Base-by-base conservation (phyloP, 2,888 invertebrate species). In the Tetragnatha montana region DNA sequence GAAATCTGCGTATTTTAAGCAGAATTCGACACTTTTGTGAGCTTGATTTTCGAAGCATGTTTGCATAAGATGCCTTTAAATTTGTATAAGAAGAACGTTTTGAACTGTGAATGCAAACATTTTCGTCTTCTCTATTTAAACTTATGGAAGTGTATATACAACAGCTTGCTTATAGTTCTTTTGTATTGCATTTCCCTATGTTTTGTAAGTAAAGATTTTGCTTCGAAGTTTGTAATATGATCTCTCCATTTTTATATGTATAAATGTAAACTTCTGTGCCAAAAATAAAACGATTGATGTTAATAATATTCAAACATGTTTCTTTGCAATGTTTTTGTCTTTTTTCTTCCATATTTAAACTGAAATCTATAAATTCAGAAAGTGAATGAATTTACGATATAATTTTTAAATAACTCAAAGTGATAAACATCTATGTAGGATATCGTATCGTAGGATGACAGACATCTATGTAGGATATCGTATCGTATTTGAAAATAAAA, bases 191-290 rank as follows among this genome's bases (percentile, higher is more conserved):
- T 82, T 35, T 78, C 76, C 50, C 22, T 82, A 50, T 49, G 71
- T 78, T 88, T 51, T 78, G 76, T 73, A 50, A 50, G 49, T 79
- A 74, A 74, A 75, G 75, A 68, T 80, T 88, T 81, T 81, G 81
- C 85, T 80, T 89, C 69, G 68, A 85, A 85, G 49, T 81, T 76
- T 89, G 81, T 85, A 85, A 50, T 22, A 81, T 89, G 89, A 89
- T 89, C 89, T 35, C 35, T 89, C 89, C 71, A 76, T 76, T 74
- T 79, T 88, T 83, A 51, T 88, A 76, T 89, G 84, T 86, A 85
- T 89, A 81, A 89, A 76, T 82, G 89, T 89, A 89, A 86, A 81
- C 70, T 81, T 73, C 51, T 86, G 89, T 90, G 89, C 89, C 89
- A 90, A 90, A 90, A 81, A 60, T 17, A 81, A 89, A 90, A 89